Conservation (phyloP, 2,113 vertebrate genomes). For the Orcinus orca region DNA sequence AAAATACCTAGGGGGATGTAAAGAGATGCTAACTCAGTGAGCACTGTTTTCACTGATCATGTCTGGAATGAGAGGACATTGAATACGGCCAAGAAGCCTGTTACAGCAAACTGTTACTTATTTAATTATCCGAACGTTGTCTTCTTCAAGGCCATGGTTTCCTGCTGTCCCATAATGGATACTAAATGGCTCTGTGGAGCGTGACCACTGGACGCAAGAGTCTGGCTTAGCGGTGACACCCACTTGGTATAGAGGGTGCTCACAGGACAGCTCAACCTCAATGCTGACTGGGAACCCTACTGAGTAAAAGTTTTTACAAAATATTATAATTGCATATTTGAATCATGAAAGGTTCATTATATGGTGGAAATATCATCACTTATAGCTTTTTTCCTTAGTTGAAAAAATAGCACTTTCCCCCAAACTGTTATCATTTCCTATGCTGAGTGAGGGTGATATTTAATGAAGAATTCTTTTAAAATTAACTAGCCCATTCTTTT, state of each 20-base stretch:
- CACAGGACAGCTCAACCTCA: neutral
- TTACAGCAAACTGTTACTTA: neutral
- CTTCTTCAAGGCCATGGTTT: neutral
- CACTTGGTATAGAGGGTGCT: accelerated
- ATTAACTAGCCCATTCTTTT: neutral
- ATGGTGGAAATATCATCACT: neutral
- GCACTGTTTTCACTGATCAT: neutral
- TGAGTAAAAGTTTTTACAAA: neutral
- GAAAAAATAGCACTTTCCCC: neutral
- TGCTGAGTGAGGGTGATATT: neutral
- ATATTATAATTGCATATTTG: neutral
- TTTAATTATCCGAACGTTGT: neutral
- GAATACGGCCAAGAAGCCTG: neutral
- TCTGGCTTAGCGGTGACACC: too few relatives aligned
- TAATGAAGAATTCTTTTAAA: slow-evolving; percentile 53
- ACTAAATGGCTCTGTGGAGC: neutral
- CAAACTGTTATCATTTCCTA: slow-evolving; percentile 20
- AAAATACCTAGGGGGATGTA: neutral
- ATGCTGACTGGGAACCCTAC: neutral
- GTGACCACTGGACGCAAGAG: neutral
- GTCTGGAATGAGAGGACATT: neutral
- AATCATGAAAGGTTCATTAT: neutral
- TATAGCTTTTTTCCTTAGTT: neutral
- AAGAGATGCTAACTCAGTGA: neutral
- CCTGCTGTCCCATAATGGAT: neutral